Percentiles rank a stretch among this genome's conserved stretches.
Evolutionary conservation across 2,888 invertebrate species (phyloP).

Genomic region (Philopedon plagiatum): DNA sequence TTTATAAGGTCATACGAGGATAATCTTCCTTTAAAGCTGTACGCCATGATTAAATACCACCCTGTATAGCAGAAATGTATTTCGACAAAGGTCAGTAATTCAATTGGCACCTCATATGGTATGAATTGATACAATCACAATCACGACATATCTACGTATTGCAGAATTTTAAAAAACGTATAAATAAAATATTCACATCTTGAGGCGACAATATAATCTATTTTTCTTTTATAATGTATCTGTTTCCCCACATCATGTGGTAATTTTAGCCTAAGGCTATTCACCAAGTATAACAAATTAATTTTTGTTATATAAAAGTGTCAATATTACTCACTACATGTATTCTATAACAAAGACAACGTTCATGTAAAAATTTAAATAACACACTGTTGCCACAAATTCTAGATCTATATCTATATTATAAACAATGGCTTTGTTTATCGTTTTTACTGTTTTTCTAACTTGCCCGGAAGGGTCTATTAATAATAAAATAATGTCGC

Average conservation of each 20-base stretch:
- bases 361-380: not conserved
- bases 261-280: conserved; percentile 4
- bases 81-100: not conserved
- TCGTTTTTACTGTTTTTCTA: not conserved
- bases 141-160: not conserved
- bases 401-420: conserved; percentile 29
- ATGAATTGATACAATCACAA: not conserved
- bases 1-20: no score
- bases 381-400: conserved; percentile 27
- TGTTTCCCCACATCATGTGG: not conserved
- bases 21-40: no score
- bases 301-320: conserved; percentile 7
- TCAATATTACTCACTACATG: not conserved
- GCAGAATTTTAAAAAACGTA: not conserved
- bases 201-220: not conserved
- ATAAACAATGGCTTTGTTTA: conserved; percentile 9
- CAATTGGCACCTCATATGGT: not conserved
- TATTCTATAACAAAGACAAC: conserved; percentile 4
- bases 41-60: no score
- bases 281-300: conserved; percentile 3
- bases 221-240: not conserved
- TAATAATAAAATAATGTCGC: conserved; percentile 15
- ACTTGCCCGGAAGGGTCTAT: not conserved
- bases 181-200: not conserved
- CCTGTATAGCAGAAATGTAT: no score